Evolutionary conservation across 2,113 vertebrate genomes (phyloP).

Genomic region (Hystrix cristata): DNA sequence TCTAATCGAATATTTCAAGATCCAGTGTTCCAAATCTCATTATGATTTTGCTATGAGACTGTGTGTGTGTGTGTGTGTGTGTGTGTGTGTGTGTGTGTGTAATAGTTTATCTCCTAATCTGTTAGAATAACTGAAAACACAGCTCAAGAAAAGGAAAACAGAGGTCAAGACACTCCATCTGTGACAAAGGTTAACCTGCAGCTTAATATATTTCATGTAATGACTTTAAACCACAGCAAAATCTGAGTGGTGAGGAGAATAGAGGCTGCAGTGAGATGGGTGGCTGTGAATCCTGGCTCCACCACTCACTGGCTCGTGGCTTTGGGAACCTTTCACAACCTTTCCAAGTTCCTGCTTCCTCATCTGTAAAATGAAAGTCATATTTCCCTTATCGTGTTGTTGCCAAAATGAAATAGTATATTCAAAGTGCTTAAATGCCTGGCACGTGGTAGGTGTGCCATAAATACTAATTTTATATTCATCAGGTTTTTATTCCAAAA

Average conservation of each 20-base stretch:
- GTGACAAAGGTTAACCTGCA: not conserved
- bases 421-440: not conserved
- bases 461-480: not conserved
- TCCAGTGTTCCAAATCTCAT: conserved; percentile 53
- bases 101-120: conserved; percentile 36
- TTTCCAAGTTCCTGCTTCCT: not conserved
- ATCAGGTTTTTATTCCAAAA: not conserved
- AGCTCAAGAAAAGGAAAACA: conserved; percentile 40
- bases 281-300: not conserved
- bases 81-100: not conserved
- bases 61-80: not conserved
- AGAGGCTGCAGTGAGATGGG: not conserved
- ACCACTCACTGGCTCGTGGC: not conserved
- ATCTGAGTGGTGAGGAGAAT: not conserved
- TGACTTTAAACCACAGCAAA: conserved; percentile 5
- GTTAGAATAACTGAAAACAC: conserved; percentile 58
- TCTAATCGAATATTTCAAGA: conserved; percentile 69
- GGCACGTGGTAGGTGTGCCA: not conserved
- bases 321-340: not conserved
- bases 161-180: not conserved
- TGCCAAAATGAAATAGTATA: conserved; percentile 23
- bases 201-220: not conserved
- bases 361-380: not conserved
- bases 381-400: not conserved
- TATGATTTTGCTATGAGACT: not conserved